phyloP scores from a whole-genome alignment of 2,888 invertebrate species.

The Pseudanteris insignis region DNA sequence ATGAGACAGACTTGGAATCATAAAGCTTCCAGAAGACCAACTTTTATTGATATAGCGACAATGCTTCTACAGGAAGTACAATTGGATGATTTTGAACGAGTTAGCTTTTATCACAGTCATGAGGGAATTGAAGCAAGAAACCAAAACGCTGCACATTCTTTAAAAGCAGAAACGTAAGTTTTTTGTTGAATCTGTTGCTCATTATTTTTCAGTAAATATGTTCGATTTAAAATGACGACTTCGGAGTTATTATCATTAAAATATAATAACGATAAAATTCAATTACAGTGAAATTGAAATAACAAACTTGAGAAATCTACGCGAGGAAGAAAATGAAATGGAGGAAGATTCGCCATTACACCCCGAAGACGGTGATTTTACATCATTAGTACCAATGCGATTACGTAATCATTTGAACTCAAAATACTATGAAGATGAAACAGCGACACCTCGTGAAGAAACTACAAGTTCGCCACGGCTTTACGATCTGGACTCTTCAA shows the following conservation, averaged over 20 bases:
- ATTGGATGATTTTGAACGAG: constrained; percentile 70
- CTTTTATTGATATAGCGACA: constrained; percentile 84
- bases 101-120: constrained; percentile 74
- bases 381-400: constrained; percentile 57
- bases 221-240: no score
- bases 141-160: constrained; percentile 57
- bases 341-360: constrained; percentile 56
- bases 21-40: constrained; percentile 80
- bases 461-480: constrained; percentile 6
- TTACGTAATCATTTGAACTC: constrained; percentile 56
- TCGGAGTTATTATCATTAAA: no score
- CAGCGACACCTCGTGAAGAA: constrained; percentile 8
- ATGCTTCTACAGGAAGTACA: constrained; percentile 76
- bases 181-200: no score
- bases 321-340: constrained; percentile 56
- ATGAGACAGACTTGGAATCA: constrained; percentile 95
- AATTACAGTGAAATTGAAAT: constrained; percentile 57
- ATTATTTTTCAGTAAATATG: no score
- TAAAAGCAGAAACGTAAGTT: constrained; percentile 57
- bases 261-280: no score
- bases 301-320: constrained; percentile 53
- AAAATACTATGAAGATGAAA: constrained; percentile 50
- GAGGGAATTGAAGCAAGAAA: constrained; percentile 69
- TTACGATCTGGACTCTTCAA: constrained; percentile 58
- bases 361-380: constrained; percentile 57